Conservation (phyloP, 1,140 invertebrate species). For the Pogonognathellus flavescens region DNA sequence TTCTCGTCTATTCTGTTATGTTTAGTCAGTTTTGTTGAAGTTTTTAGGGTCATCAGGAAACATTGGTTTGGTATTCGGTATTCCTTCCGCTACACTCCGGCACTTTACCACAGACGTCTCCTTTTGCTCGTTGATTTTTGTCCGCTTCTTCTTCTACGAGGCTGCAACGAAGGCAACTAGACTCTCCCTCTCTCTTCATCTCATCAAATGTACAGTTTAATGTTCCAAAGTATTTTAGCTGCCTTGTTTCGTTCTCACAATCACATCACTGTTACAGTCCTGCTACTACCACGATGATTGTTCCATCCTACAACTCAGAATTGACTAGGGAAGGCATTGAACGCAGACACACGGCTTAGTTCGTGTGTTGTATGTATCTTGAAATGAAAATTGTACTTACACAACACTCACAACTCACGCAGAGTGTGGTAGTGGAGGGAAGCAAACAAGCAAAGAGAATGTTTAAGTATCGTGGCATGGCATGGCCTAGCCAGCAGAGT, state of each 20-base stretch:
- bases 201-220: slow-evolving; percentile 39
- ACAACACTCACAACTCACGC: too few relatives aligned
- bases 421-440: too few relatives aligned
- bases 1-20: slow-evolving; percentile 22
- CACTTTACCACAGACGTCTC: slow-evolving; percentile 43
- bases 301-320: neutral
- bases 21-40: slow-evolving; percentile 52
- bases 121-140: slow-evolving; percentile 4
- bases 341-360: neutral
- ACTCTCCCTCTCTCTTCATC: slow-evolving; percentile 43
- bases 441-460: too few relatives aligned
- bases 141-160: neutral
- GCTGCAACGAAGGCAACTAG: neutral
- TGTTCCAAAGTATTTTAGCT: slow-evolving; percentile 24
- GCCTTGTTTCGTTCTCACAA: slow-evolving; percentile 16
- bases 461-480: too few relatives aligned
- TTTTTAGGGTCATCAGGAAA: slow-evolving; percentile 46
- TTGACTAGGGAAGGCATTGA: neutral
- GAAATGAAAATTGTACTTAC: too few relatives aligned
- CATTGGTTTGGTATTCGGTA: slow-evolving; percentile 14
- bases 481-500: too few relatives aligned
- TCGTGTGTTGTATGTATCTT: too few relatives aligned
- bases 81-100: slow-evolving; percentile 49
- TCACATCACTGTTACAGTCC: neutral
- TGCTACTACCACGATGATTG: neutral